A percentile compares a stretch with the other conserved stretches of the same genome.
Evolutionary conservation across 2,797 vertebrate genomes (phyloP).

Genomic region (Amniataba percoides): DNA sequence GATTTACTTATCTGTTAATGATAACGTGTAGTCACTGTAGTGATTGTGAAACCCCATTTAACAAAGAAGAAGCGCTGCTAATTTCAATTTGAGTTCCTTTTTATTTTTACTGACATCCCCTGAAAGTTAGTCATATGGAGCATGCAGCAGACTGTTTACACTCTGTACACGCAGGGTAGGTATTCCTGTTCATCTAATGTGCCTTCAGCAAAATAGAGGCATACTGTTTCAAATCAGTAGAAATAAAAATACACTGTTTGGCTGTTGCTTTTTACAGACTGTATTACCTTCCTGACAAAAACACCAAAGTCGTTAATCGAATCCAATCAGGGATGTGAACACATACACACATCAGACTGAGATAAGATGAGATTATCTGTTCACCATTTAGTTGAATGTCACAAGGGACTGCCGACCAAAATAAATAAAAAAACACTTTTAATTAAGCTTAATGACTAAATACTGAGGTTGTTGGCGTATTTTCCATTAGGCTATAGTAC

Average conservation of each 20-base stretch:
- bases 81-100: not conserved
- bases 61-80: not conserved
- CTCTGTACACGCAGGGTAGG: not conserved
- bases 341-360: not conserved
- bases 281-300: conserved; percentile 37
- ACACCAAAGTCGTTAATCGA: conserved; percentile 28
- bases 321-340: conserved; percentile 20
- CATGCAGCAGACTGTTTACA: not conserved
- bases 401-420: not conserved
- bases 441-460: not conserved
- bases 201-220: not conserved
- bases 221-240: conserved; percentile 5
- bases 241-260: conserved; percentile 13
- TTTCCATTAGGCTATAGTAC: not conserved
- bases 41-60: too few species aligned
- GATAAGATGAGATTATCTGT: conserved; percentile 20
- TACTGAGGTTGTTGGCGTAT: not conserved
- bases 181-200: not conserved
- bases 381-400: not conserved
- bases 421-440: too few species aligned
- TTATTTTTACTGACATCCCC: not conserved
- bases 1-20: not conserved
- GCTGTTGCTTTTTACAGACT: conserved; percentile 23
- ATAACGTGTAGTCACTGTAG: not conserved
- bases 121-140: not conserved